Conservation (phyloP, 2,797 vertebrate genomes). For the Sciurus vulgaris region DNA sequence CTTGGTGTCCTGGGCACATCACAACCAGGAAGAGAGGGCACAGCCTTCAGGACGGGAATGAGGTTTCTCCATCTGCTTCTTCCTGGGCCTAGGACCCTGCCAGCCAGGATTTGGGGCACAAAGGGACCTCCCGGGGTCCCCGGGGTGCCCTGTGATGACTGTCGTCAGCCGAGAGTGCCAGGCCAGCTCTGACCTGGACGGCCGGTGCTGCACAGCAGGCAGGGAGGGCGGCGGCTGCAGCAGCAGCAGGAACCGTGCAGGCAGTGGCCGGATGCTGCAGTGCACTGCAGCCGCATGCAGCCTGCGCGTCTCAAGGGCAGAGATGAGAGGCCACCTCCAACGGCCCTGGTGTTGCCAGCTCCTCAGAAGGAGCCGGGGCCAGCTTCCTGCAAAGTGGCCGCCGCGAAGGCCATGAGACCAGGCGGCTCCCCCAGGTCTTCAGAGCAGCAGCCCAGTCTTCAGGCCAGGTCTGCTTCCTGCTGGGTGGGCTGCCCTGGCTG, state of each 20-base stretch:
- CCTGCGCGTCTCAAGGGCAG: slow-evolving; percentile 36
- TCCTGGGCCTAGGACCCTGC: neutral
- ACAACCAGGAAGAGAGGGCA: neutral
- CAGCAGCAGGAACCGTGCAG: neutral
- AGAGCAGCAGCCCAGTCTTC: neutral
- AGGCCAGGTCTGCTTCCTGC: neutral
- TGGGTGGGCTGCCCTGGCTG: accelerated
- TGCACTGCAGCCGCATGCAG: neutral
- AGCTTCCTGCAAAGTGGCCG: no score
- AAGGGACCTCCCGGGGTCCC: neutral
- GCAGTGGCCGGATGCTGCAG: slow-evolving; percentile 20
- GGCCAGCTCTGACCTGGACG: neutral
- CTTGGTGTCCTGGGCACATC: neutral
- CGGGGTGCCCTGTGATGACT: neutral
- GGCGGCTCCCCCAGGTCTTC: no score
- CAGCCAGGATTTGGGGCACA: neutral
- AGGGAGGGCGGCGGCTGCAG: neutral
- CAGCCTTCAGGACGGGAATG: neutral
- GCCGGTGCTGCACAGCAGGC: accelerated
- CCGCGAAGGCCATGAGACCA: no score
- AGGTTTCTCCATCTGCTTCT: neutral
- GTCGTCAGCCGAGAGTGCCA: neutral
- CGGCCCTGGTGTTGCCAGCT: neutral
- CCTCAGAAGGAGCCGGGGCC: neutral
- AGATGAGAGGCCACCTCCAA: neutral